Percentiles rank a stretch among this genome's conserved stretches.
Evolutionary conservation across 2,797 vertebrate species (phyloP).

Genomic region (Argyrosomus regius): DNA sequence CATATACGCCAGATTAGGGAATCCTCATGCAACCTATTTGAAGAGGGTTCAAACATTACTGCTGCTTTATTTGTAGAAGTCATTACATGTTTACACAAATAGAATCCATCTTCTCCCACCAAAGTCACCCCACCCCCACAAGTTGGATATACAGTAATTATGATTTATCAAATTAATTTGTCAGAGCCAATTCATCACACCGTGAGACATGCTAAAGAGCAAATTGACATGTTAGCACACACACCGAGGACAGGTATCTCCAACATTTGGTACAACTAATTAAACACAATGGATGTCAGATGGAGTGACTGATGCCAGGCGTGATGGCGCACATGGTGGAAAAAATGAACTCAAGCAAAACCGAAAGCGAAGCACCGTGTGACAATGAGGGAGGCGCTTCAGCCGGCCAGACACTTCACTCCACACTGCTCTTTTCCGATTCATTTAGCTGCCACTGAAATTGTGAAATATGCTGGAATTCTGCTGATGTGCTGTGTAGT

Average conservation of each 20-base stretch:
- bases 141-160: constrained; percentile 70
- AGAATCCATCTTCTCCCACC: neutral
- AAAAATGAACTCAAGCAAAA: constrained; percentile 72
- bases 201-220: constrained; percentile 66
- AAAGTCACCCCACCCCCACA: constrained; percentile 21
- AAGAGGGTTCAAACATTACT: constrained; percentile 18
- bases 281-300: constrained; percentile 70
- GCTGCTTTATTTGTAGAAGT: constrained; percentile 36
- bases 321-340: constrained; percentile 54
- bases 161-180: constrained; percentile 78
- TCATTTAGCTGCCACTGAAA: constrained; percentile 54
- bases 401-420: constrained; percentile 35
- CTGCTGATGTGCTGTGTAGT: constrained; percentile 12
- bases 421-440: constrained; percentile 20
- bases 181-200: constrained; percentile 74
- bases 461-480: constrained; percentile 38
- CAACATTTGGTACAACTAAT: constrained; percentile 79
- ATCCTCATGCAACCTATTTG: neutral
- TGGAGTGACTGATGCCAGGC: constrained; percentile 71
- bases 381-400: constrained; percentile 52
- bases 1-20: neutral
- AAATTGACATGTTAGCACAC: constrained; percentile 75
- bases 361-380: constrained; percentile 57
- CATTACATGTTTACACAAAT: constrained; percentile 24
- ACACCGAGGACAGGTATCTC: constrained; percentile 71